A percentile compares a stretch with the other conserved stretches of the same genome.
These are phyloP conservation scores for Cremastinae sp. DNA, from an alignment of 2,888 invertebrate genomes.

Conservation along the genomic window DNA sequence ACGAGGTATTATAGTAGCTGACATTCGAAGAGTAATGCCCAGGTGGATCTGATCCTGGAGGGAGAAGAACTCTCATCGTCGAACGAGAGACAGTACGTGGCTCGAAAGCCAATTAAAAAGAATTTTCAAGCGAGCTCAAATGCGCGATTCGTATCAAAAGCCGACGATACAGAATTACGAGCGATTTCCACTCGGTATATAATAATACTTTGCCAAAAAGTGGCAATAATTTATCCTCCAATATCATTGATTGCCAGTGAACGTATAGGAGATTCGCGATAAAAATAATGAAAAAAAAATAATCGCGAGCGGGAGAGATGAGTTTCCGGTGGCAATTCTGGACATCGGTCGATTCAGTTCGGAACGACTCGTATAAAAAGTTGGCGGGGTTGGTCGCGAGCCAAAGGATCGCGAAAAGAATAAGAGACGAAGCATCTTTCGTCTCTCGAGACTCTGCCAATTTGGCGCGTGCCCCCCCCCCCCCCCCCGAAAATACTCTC, in stretches of 20 bases:
- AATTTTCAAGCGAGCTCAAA: slow-evolving; percentile 54
- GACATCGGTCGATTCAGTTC: not conserved
- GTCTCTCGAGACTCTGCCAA: slow-evolving; percentile 66
- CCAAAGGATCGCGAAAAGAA: slow-evolving; percentile 59
- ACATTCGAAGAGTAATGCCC: slow-evolving; percentile 35
- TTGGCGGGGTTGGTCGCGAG: slow-evolving; percentile 66
- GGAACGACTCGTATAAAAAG: slow-evolving; percentile 22
- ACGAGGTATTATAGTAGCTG: not conserved
- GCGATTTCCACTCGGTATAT: not conserved
- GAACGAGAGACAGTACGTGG: slow-evolving; percentile 56
- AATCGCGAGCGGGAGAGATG: not conserved
- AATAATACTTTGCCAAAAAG: not conserved
- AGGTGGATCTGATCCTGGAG: slow-evolving; percentile 21
- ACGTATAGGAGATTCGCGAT: not conserved
- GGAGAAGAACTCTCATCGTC: slow-evolving; percentile 27
- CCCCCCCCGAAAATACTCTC: slow-evolving; percentile 52
- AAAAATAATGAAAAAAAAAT: not conserved
- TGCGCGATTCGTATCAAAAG: slow-evolving; percentile 26
- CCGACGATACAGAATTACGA: slow-evolving; percentile 6
- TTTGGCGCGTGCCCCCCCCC: slow-evolving; percentile 65
- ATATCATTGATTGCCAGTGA: not conserved
- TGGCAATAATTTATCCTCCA: too few species aligned
- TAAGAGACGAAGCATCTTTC: slow-evolving; percentile 57
- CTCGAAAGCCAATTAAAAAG: slow-evolving; percentile 63
- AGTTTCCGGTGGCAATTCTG: not conserved